Base-by-base conservation (phyloP, 2,113 vertebrate species). In the Falco punctatus region DNA sequence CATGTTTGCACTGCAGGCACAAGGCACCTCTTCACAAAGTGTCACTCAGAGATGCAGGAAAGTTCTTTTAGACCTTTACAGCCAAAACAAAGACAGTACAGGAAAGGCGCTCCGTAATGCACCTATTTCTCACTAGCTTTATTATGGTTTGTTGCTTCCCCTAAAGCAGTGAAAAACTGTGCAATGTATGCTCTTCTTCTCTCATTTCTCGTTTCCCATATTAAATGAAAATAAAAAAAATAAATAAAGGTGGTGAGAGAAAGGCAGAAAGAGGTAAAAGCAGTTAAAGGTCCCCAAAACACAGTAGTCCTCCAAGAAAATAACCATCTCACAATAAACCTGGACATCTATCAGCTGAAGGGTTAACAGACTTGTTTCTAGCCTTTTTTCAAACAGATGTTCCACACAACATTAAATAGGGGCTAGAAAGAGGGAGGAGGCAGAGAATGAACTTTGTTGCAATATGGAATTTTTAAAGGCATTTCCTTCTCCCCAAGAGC, bases 401-500 rank as follows among this genome's bases (percentile, higher is more conserved):
- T 90, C 48, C 78, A 91, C 78, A 94, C 93, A 88, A 88, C 62
- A 91, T 75, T 92, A 83, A 90, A 96, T 67, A 86, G 44, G 22
- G 67, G 55, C 74, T 90, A 77, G 83, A 84, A 80, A 83, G 75
- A 66, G 42, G 32, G 27, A 30, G 51, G 18, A 86, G 93, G 83
- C 81, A 88, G 62, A 94, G 65, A 72, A 83, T 70, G 81, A 90
- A 49, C 91, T 90, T 61, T 16, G 44, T 86, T 33, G 79, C 54
- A 78, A 73, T 55, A 92, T 55, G 95, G 97, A 93, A 97, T 96
- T 98, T 96, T 97, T 94, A 95, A 95, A 98, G 97, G 97, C 93
- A 97, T 97, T 98, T 98, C 96, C 97, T 98, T 92, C 96, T 96
- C 86, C 81, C 81, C 48, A 67, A 90, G 72, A 95, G 96, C 96